Percentiles rank a stretch among this genome's conserved stretches.
Evolutionary conservation across 2,113 vertebrate species (phyloP).

Genomic region (Microcebus murinus): DNA sequence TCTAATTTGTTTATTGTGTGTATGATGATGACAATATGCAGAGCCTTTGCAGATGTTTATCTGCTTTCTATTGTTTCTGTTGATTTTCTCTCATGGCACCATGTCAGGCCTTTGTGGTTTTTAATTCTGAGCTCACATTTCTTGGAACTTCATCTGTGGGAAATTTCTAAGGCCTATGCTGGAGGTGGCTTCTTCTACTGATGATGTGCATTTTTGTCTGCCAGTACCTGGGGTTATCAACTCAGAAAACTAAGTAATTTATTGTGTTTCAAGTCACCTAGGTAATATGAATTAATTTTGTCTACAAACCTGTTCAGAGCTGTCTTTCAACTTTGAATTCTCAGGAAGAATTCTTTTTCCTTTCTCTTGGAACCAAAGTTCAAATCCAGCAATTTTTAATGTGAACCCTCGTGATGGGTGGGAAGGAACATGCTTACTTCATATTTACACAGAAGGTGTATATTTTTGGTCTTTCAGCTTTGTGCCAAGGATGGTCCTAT

Average conservation of each 20-base stretch:
- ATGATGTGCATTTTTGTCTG: not conserved
- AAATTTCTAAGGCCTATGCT: not conserved
- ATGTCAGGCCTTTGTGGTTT: not conserved
- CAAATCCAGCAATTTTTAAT: not conserved
- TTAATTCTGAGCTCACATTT: not conserved
- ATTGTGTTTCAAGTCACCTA: not conserved
- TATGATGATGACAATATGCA: not conserved
- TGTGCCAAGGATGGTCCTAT: not conserved
- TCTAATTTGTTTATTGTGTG: not conserved
- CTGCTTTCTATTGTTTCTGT: not conserved
- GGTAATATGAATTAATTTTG: not conserved
- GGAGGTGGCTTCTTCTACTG: not conserved
- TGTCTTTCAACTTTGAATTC: not conserved
- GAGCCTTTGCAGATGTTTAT: not conserved
- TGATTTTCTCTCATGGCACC: not conserved
- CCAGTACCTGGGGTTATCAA: not conserved
- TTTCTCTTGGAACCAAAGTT: not conserved
- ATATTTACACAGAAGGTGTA: not conserved
- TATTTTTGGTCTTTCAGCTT: not conserved
- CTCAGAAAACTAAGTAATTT: not conserved
- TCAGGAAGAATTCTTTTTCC: not conserved
- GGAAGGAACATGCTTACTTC: not conserved
- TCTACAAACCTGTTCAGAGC: not conserved
- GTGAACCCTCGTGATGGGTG: no score
- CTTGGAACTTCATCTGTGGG: not conserved